Evolutionary conservation across 2,888 invertebrate species (phyloP).

Genomic region (Pachycephus smyrnensis): DNA sequence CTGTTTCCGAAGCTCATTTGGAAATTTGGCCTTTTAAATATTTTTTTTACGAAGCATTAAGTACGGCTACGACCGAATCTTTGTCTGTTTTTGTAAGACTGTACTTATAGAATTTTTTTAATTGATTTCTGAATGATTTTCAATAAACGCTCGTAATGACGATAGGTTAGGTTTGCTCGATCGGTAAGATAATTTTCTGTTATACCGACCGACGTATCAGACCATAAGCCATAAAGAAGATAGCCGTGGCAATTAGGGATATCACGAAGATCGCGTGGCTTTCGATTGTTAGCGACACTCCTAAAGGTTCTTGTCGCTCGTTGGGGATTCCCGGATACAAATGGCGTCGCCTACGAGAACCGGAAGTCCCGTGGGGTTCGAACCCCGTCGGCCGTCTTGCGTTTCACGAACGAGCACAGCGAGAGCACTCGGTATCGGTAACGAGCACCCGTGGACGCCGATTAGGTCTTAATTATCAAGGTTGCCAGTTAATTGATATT

Average conservation of each 20-base stretch:
- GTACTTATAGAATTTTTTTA: neutral
- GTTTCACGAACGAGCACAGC: neutral
- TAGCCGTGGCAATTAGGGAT: neutral
- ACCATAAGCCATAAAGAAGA: neutral
- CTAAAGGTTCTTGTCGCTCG: neutral
- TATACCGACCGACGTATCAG: neutral
- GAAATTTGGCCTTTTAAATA: neutral
- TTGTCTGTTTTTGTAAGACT: neutral
- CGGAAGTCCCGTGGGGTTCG: slow-evolving; percentile 5
- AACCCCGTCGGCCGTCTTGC: neutral
- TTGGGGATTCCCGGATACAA: neutral
- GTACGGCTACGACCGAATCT: too few species aligned
- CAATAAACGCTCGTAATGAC: neutral
- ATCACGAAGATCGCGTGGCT: neutral
- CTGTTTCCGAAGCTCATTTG: neutral
- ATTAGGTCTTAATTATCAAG: slow-evolving; percentile 23
- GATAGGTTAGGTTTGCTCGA: neutral
- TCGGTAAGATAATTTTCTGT: neutral
- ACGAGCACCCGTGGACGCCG: slow-evolving; percentile 11
- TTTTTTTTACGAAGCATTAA: too few species aligned
- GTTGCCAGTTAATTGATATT: slow-evolving; percentile 24
- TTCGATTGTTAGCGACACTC: neutral
- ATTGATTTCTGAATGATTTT: too few species aligned
- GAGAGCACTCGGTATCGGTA: neutral
- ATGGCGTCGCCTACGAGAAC: slow-evolving; percentile 2